Base-by-base conservation (phyloP, 2,888 invertebrate species). In the Theretra japonica region DNA sequence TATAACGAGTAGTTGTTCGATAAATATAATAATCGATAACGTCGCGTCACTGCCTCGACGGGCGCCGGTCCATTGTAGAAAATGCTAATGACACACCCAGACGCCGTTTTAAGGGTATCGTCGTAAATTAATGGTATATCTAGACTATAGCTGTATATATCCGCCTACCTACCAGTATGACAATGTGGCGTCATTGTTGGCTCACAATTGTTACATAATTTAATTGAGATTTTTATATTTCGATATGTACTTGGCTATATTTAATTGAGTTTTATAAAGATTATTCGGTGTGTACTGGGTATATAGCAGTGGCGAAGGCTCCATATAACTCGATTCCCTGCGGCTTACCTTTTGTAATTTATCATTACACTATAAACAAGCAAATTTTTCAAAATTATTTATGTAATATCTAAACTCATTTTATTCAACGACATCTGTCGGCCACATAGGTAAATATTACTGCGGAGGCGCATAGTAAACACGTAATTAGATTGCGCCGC, bases 31-130 rank as follows among this genome's bases (percentile, higher is more conserved):
- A 65, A 65, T 65, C 65, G 65, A 48, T 48, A 7, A n/a, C 15
- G 17, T 58, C 76, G 70, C 85, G 77, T 77, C 86, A 76, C 88
- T 88, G 81, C n/a, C n/a, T 50, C 72, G 76, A 81, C 77, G 85
- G 84, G 81, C 84, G 83, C 83, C 88, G 85, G 87, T 83, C 88
- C 82, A 85, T 89, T 88, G 88, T 89, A 89, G 88, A 87, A 91
- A 92, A 92, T 92, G 92, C 89, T 92, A 92, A 93, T 92, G 92
- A 91, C 88, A 88, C 79, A 75, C 83, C 86, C 82, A 86, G 82
- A 85, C 84, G 81, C 80, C 82, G 83, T 88, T 90, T 84, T 89
- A 87, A 89, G 88, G 87, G 88, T 88, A 82, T 82, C 82, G 80
- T 85, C 86, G 62, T 62, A 62, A 70, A 70, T 70, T 70, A 59